Evolutionary conservation across 2,113 vertebrate genomes (phyloP).

Genomic region (Mesoclemmys tuberculata): DNA sequence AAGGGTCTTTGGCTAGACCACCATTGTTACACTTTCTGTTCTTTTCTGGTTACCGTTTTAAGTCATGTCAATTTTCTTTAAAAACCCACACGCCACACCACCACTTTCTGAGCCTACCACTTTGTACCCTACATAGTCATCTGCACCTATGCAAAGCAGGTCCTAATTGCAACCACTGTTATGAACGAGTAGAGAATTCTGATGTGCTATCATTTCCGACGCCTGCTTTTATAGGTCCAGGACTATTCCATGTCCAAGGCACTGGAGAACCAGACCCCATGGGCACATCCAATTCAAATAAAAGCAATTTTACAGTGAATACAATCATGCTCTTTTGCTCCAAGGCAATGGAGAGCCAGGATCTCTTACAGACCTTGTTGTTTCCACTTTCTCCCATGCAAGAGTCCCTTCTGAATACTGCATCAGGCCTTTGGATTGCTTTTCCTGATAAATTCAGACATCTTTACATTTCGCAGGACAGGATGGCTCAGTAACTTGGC

Average conservation of each 20-base stretch:
- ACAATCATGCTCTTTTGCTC: neutral
- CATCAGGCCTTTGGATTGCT: conserved; percentile 12
- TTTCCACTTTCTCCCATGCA: neutral
- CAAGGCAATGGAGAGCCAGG: neutral
- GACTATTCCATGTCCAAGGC: neutral
- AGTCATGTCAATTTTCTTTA: neutral
- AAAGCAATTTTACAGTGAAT: neutral
- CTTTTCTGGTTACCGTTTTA: neutral
- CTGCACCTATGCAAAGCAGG: neutral
- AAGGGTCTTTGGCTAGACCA: rapidly evolving
- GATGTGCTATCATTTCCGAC: neutral
- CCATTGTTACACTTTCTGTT: rapidly evolving
- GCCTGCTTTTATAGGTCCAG: neutral
- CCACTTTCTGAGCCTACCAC: neutral
- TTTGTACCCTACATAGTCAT: neutral
- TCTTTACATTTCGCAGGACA: conserved; percentile 7
- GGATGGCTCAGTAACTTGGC: neutral
- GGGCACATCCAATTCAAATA: neutral
- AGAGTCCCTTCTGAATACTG: conserved; percentile 27
- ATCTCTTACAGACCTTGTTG: neutral
- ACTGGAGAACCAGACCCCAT: neutral
- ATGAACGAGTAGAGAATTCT: neutral
- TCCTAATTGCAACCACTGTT: neutral
- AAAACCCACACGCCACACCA: neutral
- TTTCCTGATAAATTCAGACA: neutral